Base-by-base conservation (phyloP, 2,113 vertebrate genomes). In the Melospiza melodia region DNA sequence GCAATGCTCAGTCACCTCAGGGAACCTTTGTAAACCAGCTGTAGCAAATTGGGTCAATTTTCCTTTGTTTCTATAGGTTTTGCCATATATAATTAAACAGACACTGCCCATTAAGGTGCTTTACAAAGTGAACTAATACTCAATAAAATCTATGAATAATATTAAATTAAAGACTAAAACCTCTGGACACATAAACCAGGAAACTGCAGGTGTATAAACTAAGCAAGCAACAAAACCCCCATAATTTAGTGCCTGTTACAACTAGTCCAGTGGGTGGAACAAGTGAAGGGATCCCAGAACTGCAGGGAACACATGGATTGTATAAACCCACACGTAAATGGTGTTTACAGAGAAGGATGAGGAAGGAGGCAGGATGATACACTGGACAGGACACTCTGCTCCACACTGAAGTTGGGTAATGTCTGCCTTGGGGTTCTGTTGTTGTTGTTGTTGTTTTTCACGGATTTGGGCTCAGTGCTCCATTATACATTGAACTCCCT, bases 91-190 rank as follows among this genome's bases (percentile, higher is more conserved):
- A 87, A 94, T 95, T 96, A 89, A 91, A 76, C 74, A 69, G 49
- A 82, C n/a, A 9, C 31, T 39, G 24, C 37, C 62, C 52, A 79
- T 93, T 87, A 87, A 65, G 8, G 31, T 73, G 84, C 74, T 84
- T 91, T 67, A 69, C 46, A 58, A 72, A 87, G 43, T 72, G 82
- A 93, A 75, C 79, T 85, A 77, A 91, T 66, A 37, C 67, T 61
- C 58, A 91, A 58, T 94, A 79, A 94, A 90, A 88, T 74, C 63
- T 41, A 77, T 90, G 84, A 93, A 94, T 94, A 94, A 88, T 88
- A 57, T 73, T 94, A 87, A 91, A 91, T 87, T 78, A 94, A 90
- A 95, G 87, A 73, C 72, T 91, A 74, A 78, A 94, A 43, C 31
- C 74, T 85, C 52, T 77, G 58, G n/a, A 87, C 54, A 46, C 44